Percentiles rank a stretch among this genome's conserved stretches.
These are phyloP conservation scores for Cryptus armator DNA, from an alignment of 2,888 invertebrate species.

Conservation along the genomic window DNA sequence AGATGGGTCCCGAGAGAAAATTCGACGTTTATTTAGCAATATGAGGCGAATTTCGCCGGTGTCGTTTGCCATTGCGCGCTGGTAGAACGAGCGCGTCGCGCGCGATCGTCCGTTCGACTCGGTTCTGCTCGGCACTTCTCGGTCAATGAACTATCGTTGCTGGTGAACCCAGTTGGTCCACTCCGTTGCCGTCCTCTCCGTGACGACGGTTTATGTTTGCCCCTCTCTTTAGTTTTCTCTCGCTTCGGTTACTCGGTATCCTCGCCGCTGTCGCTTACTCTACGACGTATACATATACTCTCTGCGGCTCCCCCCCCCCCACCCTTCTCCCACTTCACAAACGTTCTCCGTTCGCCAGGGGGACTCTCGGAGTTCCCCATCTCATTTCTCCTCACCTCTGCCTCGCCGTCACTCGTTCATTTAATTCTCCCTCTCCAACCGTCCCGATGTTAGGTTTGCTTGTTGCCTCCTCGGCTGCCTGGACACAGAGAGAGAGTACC, in stretches of 20 bases:
- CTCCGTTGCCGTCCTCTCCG: constrained; percentile 71
- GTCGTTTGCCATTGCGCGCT: constrained; percentile 13
- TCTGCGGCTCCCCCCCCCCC: constrained; percentile 2
- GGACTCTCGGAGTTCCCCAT: constrained; percentile 16
- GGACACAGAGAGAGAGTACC: background rate
- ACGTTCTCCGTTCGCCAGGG: constrained; percentile 59
- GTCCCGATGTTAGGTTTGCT: constrained; percentile 1
- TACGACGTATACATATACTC: constrained; percentile 35
- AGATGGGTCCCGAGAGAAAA: too few species aligned
- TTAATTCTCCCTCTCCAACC: constrained; percentile 65
- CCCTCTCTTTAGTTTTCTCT: constrained; percentile 41
- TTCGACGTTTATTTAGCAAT: background rate
- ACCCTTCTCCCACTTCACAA: constrained; percentile 23
- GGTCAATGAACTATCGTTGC: constrained; percentile 84
- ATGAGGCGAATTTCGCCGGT: constrained; percentile 11
- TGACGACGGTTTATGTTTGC: constrained; percentile 44
- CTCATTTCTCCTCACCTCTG: background rate
- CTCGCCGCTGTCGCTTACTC: constrained; percentile 33
- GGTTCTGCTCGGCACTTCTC: constrained; percentile 81
- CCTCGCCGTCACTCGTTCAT: constrained; percentile 55
- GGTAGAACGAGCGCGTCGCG: constrained; percentile 55
- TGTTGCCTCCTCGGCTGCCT: background rate
- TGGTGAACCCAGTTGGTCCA: constrained; percentile 85
- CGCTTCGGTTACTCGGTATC: constrained; percentile 24
- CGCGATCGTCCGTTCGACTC: constrained; percentile 75